A percentile compares a stretch with the other conserved stretches of the same genome.
Conservation (phyloP, 2,888 invertebrate species). For the Drepana falcataria region DNA sequence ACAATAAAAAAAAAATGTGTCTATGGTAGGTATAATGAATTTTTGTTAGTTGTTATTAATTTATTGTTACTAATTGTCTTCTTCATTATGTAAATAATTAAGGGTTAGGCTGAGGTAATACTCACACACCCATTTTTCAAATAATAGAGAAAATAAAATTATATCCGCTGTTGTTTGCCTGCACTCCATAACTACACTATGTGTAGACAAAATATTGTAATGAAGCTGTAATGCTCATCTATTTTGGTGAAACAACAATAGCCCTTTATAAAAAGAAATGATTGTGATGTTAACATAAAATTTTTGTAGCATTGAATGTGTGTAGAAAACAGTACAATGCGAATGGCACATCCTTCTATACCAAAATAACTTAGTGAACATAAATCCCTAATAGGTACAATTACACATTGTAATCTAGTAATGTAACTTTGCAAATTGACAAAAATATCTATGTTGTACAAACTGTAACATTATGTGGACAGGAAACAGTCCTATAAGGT, state of each 20-base stretch:
- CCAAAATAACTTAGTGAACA: conserved; percentile 49
- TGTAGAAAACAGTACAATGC: conserved; percentile 31
- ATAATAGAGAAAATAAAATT: no score
- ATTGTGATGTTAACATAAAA: conserved; percentile 7
- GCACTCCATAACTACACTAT: no score
- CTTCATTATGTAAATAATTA: no score
- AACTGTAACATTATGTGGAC: conserved; percentile 56
- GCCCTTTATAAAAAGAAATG: conserved; percentile 9
- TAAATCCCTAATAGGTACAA: conserved; percentile 33
- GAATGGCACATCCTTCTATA: conserved; percentile 66
- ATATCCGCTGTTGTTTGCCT: no score
- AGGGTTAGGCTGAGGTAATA: no score
- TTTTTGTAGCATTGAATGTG: conserved; percentile 2
- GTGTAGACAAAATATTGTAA: no score
- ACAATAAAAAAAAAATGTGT: no score
- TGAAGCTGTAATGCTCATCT: neutral
- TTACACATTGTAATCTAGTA: conserved; percentile 45
- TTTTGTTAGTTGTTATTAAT: no score
- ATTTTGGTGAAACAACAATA: conserved; percentile 2
- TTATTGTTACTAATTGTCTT: no score
- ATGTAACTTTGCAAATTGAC: conserved; percentile 56
- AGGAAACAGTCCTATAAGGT: conserved; percentile 78
- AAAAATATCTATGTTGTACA: conserved; percentile 47
- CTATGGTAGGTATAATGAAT: no score
- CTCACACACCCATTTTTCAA: no score